Base-by-base conservation (phyloP, 1,140 invertebrate species). In the Drepana arcuata region DNA sequence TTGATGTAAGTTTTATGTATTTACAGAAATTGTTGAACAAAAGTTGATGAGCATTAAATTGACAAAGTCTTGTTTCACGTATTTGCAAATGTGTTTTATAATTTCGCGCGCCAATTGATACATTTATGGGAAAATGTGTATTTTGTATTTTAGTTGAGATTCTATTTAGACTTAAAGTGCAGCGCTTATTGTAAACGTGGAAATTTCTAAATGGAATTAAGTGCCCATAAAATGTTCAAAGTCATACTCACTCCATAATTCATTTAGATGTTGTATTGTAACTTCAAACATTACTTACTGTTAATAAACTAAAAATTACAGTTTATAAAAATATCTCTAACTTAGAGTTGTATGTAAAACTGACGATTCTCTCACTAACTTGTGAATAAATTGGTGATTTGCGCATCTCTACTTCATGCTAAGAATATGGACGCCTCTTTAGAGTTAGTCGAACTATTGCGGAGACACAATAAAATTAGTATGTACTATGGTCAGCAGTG, bases 51-150 rank as follows among this genome's bases (percentile, higher is more conserved):
- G 75, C 69, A 74, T 73, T 52, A 46, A 57, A 63, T 61, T 60
- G 58, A 63, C 43, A 50, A 58, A 54, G 59, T 58, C 68, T 68
- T 69, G 47, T 78, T 81, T 81, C 77, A 81, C 77, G 57, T 81
- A 77, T 81, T 81, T 81, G 79, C 77, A 77, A 81, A 79, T 81
- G 77, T 73, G 68, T n/a, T n/a, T n/a, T n/a, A n/a, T n/a, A n/a
- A n/a, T n/a, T n/a, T n/a, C n/a, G n/a, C n/a, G n/a, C n/a, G n/a
- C n/a, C n/a, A n/a, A n/a, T 68, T 69, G 47, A 77, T 81, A 79
- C 77, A 81, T 74, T 57, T 81, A 77, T 81, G 79, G 79, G 79
- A 74, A 77, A 81, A 79, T 81, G 77, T 73, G 68, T 48, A 30
- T 33, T 5, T 26, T 10, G 10, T 41, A 36, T 23, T 28, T 41